A percentile compares a stretch with the other conserved stretches of the same genome.
Evolutionary conservation across 2,888 invertebrate genomes (phyloP).

Genomic region (Polia nebulosa): DNA sequence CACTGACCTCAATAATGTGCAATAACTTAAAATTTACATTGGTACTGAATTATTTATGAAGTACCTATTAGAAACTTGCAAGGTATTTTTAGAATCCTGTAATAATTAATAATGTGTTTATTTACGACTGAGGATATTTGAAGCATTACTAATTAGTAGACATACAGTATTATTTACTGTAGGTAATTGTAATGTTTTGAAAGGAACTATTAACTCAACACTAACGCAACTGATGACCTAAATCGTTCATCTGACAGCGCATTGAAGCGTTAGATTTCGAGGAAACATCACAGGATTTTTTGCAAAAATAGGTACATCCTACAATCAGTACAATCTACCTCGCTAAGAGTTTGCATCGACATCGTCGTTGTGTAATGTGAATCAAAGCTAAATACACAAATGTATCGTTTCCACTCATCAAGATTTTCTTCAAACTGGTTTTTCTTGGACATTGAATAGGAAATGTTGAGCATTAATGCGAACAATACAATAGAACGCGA

Average conservation of each 20-base stretch:
- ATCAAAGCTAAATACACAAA: not conserved
- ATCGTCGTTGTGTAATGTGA: too few species aligned
- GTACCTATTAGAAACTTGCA: conserved; percentile 65
- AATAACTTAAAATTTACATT: conserved; percentile 49
- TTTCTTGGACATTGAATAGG: conserved; percentile 7
- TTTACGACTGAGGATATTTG: conserved; percentile 17
- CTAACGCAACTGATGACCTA: not conserved
- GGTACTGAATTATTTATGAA: conserved; percentile 59
- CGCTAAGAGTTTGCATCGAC: not conserved
- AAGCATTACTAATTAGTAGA: not conserved
- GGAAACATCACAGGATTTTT: not conserved
- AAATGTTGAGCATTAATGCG: conserved; percentile 17
- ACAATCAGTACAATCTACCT: not conserved
- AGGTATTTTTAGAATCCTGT: conserved; percentile 30
- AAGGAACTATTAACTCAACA: not conserved
- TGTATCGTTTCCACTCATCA: not conserved
- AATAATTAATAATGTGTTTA: conserved; percentile 10
- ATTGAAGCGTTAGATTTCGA: not conserved
- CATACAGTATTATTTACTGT: conserved; percentile 4
- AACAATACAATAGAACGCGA: conserved; percentile 32
- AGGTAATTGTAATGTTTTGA: not conserved
- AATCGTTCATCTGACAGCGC: not conserved
- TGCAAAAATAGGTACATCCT: not conserved
- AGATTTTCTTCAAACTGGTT: not conserved
- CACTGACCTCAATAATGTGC: conserved; percentile 63